Evolutionary conservation across 1,140 invertebrate genomes (phyloP).

Genomic region (Leptinotarsa texana): DNA sequence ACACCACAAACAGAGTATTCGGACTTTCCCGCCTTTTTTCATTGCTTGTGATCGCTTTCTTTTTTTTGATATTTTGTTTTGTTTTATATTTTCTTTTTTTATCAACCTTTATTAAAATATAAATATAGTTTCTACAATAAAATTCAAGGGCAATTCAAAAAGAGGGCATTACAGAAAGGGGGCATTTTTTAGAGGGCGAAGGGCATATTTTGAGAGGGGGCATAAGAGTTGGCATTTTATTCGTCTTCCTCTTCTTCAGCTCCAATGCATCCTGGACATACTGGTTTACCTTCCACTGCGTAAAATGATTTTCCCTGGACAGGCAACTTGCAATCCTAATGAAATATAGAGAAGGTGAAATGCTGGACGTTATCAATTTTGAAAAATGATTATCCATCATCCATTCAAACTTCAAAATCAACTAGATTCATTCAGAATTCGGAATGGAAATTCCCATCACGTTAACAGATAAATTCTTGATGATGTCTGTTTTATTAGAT

Average conservation of each 20-base stretch:
- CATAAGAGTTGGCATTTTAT: constrained; percentile 36
- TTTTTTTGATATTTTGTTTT: constrained; percentile 54
- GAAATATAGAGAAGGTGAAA: neutral
- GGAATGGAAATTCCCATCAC: too few relatives aligned
- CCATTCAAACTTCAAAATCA: too few relatives aligned
- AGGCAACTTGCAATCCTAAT: constrained; percentile 88
- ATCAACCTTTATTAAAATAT: constrained; percentile 45
- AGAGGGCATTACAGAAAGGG: constrained; percentile 12
- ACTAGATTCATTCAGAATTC: too few relatives aligned
- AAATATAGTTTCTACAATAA: constrained; percentile 31
- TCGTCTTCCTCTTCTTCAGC: constrained; percentile 84
- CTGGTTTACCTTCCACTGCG: constrained; percentile 89
- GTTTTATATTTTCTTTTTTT: constrained; percentile 46
- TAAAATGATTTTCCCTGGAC: constrained; percentile 95
- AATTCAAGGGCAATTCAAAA: constrained; percentile 21
- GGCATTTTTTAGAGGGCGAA: neutral
- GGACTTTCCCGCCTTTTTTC: neutral
- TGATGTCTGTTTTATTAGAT: too few relatives aligned
- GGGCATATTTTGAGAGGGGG: constrained; percentile 17
- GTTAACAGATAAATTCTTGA: too few relatives aligned
- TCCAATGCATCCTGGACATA: constrained; percentile 87
- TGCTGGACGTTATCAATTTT: too few relatives aligned
- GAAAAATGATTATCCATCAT: too few relatives aligned
- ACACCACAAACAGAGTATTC: neutral
- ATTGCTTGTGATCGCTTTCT: constrained; percentile 45